Conservation (phyloP, 2,113 vertebrate genomes). For the Hypanus sabinus region DNA sequence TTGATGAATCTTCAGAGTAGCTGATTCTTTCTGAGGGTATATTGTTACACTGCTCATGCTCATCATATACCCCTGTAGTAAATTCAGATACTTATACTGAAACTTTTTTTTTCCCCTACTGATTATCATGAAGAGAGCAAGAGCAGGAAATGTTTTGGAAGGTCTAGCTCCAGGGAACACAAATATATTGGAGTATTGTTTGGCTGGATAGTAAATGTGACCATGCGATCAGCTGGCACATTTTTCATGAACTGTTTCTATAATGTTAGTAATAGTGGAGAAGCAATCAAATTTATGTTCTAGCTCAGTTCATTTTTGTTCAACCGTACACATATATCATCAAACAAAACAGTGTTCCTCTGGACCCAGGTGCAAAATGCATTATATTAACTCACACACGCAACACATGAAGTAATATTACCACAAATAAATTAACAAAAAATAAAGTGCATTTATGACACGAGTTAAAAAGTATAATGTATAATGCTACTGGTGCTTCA, state of each 20-base stretch:
- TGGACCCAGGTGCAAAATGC: too few relatives aligned
- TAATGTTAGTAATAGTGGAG: background rate
- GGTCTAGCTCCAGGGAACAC: background rate
- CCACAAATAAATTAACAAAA: too few relatives aligned
- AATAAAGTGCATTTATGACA: too few relatives aligned
- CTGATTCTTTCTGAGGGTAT: background rate
- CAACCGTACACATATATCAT: too few relatives aligned
- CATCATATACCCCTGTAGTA: background rate
- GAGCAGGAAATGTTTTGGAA: background rate
- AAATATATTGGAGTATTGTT: background rate
- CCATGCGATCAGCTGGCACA: background rate
- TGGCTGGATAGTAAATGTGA: background rate
- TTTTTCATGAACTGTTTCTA: background rate
- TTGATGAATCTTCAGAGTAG: background rate
- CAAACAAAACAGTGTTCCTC: too few relatives aligned
- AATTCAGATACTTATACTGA: background rate
- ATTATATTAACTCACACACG: too few relatives aligned
- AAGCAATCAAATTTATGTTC: too few relatives aligned
- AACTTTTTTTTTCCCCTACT: too few relatives aligned
- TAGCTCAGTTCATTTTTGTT: too few relatives aligned
- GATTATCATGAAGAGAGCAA: background rate
- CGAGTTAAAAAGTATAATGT: too few relatives aligned
- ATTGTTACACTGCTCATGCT: background rate
- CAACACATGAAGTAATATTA: too few relatives aligned
- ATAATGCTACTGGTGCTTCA: too few relatives aligned